Evolutionary conservation across 2,797 vertebrate species (phyloP).

Genomic region (Leptoclinus maculatus): DNA sequence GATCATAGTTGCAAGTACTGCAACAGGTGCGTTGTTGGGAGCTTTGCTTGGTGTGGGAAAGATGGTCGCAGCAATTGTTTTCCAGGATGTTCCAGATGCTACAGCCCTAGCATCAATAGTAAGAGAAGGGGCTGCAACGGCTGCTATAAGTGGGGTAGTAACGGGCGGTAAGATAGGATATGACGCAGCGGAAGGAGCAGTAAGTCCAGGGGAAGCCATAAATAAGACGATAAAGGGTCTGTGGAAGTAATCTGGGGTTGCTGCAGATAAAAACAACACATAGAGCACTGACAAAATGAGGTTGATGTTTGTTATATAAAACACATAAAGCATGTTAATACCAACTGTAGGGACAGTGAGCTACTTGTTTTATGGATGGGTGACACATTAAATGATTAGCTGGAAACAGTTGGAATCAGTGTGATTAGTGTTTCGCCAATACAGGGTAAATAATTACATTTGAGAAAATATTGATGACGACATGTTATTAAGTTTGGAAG

Average conservation of each 20-base stretch:
- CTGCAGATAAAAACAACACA: background rate
- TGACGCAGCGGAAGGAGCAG: background rate
- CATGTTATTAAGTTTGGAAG: background rate
- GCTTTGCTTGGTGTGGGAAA: slow-evolving; percentile 13
- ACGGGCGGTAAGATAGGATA: background rate
- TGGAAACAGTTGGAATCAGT: background rate
- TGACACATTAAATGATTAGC: background rate
- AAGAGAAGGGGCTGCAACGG: rapidly evolving
- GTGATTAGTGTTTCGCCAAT: too few species aligned
- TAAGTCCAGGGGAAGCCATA: background rate
- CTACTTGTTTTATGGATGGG: background rate
- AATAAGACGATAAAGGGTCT: background rate
- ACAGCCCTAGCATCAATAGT: too few species aligned
- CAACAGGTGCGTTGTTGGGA: slow-evolving; percentile 26
- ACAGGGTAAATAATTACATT: background rate
- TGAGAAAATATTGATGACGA: background rate
- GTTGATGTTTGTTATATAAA: background rate
- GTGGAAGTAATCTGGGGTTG: background rate
- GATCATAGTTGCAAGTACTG: background rate
- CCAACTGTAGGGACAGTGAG: background rate
- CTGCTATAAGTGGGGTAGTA: background rate
- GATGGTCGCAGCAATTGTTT: rapidly evolving
- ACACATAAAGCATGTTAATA: background rate
- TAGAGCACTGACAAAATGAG: background rate
- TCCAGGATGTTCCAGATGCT: rapidly evolving